Evolutionary conservation across 2,797 vertebrate species (phyloP).

Genomic region (Australoheros facetus): DNA sequence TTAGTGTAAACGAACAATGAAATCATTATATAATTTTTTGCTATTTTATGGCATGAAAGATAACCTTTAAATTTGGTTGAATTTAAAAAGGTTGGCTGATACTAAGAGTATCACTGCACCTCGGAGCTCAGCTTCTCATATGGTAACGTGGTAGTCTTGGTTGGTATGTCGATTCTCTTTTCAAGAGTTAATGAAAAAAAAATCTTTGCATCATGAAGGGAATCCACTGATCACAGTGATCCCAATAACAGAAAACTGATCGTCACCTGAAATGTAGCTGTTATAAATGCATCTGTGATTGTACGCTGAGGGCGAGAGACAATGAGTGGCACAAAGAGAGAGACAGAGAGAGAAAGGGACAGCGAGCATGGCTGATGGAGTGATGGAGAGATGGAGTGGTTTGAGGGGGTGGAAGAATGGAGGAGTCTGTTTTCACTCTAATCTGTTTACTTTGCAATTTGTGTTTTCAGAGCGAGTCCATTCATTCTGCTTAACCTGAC

Average conservation of each 20-base stretch:
- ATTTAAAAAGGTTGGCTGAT: background rate
- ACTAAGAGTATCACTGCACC: background rate
- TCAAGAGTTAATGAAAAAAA: background rate
- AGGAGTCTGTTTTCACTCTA: slow-evolving; percentile 81
- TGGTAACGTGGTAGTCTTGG: too few species aligned
- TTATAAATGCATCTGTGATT: background rate
- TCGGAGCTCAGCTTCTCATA: too few species aligned
- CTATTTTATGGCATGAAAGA: background rate
- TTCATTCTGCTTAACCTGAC: slow-evolving; percentile 86
- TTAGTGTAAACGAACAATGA: background rate
- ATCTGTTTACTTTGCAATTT: slow-evolving; percentile 88
- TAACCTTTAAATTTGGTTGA: background rate
- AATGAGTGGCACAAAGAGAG: background rate
- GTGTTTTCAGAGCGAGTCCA: slow-evolving; percentile 82
- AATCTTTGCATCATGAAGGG: background rate
- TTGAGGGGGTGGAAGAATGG: slow-evolving; percentile 53
- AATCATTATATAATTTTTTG: background rate
- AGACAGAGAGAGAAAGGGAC: background rate
- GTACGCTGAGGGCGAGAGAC: background rate
- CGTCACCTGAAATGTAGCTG: background rate
- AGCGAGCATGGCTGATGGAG: slow-evolving; percentile 57
- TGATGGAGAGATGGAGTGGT: slow-evolving; percentile 56
- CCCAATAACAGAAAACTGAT: background rate
- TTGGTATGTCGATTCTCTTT: background rate
- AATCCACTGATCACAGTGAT: background rate